phyloP scores from a whole-genome alignment of 2,888 invertebrate species.

The Harpagoxenus sublaevis region DNA sequence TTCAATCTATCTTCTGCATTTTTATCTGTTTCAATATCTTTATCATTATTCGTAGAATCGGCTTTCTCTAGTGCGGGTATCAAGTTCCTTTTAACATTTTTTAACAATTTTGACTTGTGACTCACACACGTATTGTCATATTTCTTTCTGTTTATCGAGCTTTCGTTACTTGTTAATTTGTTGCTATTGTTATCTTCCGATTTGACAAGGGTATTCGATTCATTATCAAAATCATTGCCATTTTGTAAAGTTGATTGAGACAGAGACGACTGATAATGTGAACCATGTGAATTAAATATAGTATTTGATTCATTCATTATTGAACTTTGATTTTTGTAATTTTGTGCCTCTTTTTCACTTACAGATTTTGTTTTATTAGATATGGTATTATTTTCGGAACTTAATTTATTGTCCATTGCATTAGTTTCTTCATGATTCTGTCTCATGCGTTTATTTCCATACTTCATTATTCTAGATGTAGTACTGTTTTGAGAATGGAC shows the following conservation, averaged over 20 bases:
- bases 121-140: background rate
- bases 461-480: background rate
- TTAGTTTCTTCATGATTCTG: background rate
- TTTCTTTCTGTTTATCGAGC: background rate
- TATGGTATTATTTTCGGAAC: background rate
- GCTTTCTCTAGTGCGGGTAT: background rate
- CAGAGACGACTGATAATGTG: background rate
- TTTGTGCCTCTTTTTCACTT: background rate
- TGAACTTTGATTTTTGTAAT: background rate
- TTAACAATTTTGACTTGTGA: background rate
- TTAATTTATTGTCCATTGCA: background rate
- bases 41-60: background rate
- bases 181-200: background rate
- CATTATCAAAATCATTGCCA: background rate
- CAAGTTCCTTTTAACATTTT: conserved; percentile 21
- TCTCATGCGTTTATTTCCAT: background rate
- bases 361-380: background rate
- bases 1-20: background rate
- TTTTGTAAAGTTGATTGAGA: background rate
- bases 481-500: background rate
- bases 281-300: background rate
- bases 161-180: background rate
- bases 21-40: background rate
- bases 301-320: background rate
- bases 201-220: background rate